phyloP scores from a whole-genome alignment of 2,797 vertebrate genomes.

The Poeciliopsis turneri region DNA sequence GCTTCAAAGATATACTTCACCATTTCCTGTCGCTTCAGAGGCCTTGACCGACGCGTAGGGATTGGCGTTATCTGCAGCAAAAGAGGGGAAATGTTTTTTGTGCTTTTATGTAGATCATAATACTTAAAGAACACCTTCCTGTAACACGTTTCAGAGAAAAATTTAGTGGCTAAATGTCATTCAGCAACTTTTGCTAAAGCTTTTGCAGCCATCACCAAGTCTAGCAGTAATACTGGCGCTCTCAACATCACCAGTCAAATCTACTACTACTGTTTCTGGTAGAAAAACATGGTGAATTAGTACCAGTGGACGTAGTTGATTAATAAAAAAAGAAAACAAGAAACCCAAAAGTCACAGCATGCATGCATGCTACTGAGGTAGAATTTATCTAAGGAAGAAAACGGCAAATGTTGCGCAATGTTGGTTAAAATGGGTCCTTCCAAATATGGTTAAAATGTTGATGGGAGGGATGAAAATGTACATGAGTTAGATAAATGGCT shows the following conservation, averaged over 20 bases:
- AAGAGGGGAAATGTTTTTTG: fast-evolving
- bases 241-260: neutral
- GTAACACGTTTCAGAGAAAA: neutral
- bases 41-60: neutral
- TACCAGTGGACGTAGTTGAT: neutral
- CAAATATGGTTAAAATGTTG: neutral
- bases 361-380: neutral
- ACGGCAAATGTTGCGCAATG: neutral
- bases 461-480: neutral
- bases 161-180: neutral
- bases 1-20: neutral
- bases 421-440: neutral
- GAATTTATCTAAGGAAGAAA: too few relatives aligned
- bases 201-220: neutral
- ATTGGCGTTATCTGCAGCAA: fast-evolving
- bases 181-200: neutral
- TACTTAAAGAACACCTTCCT: neutral
- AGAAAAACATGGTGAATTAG: neutral
- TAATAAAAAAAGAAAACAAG: neutral
- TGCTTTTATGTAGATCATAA: neutral
- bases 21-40: neutral
- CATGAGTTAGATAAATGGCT: neutral
- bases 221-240: neutral
- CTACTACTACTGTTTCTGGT: neutral
- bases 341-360: neutral